Conservation (phyloP, 2,113 vertebrate species). For the Thunnus thynnus region DNA sequence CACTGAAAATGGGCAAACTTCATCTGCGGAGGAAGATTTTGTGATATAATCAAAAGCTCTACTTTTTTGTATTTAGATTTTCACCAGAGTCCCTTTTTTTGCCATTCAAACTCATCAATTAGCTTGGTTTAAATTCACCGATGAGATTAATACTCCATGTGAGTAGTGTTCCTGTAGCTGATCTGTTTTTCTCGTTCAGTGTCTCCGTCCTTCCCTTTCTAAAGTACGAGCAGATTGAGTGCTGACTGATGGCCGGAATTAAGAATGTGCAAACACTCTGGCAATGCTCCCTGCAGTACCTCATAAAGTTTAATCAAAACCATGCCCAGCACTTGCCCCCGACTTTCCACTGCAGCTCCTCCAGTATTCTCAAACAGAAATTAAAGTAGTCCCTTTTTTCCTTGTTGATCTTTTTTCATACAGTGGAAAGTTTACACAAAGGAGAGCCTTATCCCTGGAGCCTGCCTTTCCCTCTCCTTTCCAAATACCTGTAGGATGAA, state of each 20-base stretch:
- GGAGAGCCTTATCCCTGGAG: slow-evolving; percentile 56
- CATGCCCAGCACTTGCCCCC: slow-evolving; percentile 62
- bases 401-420: slow-evolving; percentile 54
- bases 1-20: neutral
- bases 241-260: slow-evolving; percentile 64
- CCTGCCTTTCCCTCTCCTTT: slow-evolving; percentile 37
- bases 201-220: slow-evolving; percentile 22
- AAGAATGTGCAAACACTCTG: slow-evolving; percentile 55
- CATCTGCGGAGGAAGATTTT: neutral
- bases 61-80: neutral
- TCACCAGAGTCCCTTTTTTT: neutral
- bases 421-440: slow-evolving; percentile 74
- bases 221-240: slow-evolving; percentile 37
- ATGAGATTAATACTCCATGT: slow-evolving; percentile 8
- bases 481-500: slow-evolving; percentile 79
- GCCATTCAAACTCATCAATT: neutral
- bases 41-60: no score
- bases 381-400: slow-evolving; percentile 37
- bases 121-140: slow-evolving; percentile 16
- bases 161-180: slow-evolving; percentile 17
- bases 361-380: slow-evolving; percentile 41
- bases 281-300: slow-evolving; percentile 53
- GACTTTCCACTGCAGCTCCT: slow-evolving; percentile 45
- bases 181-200: slow-evolving; percentile 61
- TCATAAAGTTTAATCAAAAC: slow-evolving; percentile 75